Base-by-base conservation (phyloP, 2,113 vertebrate species). In the Cisticola juncidis region DNA sequence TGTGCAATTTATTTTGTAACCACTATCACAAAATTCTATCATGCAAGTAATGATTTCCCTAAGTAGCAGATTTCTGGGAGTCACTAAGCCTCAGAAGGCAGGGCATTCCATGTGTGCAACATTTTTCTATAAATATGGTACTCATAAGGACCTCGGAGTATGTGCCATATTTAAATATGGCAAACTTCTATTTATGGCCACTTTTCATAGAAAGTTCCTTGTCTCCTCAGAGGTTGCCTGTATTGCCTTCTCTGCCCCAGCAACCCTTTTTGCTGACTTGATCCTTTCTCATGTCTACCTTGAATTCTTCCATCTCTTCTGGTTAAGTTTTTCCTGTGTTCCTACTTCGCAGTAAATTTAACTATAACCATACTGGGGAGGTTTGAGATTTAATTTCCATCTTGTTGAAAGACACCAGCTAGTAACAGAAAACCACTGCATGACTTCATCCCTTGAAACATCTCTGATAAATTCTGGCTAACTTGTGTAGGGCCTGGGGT, bases 51-150 rank as follows among this genome's bases (percentile, higher is more conserved):
- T 54, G 40, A 51, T 64, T 71, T 88, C 47, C 56, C 74, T 51
- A 60, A 74, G 38, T 23, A 88, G 81, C 71, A 88, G 86, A 74
- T 94, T 96, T 94, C 71, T 94, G n/a, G 60, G 53, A 60, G 68
- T 62, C 76, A 62, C 72, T 81, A 64, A 96, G 44, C 22, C 51
- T 88, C 79, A 80, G 45, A 87, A 47, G 54, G 36, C 50, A 88
- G 50, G 83, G 19, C 42, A 54, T 88, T 62, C 62, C 17, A 1
- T 44, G 70, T 73, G 81, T 45, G 38, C 29, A 61, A 31, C 31
- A 28, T 87, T 80, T 86, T 85, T 73, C 87, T 90, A 71, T 62
- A 66, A 92, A 86, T 88, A 81, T 36, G 56, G 88, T 80, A 40
- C 33, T 65, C 53, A 62, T 28, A 53, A 82, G 12, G 38, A 31